A percentile compares a stretch with the other conserved stretches of the same genome.
Evolutionary conservation across 1,140 invertebrate species (phyloP).

Genomic region (Heliconius hermathena): DNA sequence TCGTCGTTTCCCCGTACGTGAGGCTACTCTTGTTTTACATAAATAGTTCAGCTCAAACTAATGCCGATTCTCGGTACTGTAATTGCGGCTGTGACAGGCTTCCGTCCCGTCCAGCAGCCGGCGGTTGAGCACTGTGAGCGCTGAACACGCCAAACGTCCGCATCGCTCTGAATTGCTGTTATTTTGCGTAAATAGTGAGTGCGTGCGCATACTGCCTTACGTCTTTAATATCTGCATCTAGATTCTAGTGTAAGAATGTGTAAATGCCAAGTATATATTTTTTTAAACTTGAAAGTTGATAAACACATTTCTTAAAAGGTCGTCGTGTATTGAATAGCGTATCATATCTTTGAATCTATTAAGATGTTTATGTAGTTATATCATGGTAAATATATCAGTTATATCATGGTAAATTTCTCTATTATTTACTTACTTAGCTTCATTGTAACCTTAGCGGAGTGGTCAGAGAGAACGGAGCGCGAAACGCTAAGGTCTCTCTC

Average conservation of each 20-base stretch:
- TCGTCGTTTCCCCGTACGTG: constrained; percentile 78
- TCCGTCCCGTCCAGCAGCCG: constrained; percentile 71
- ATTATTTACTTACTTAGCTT: no score
- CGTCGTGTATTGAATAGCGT: background rate
- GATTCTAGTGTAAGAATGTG: constrained; percentile 34
- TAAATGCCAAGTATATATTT: background rate
- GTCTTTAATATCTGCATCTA: constrained; percentile 57
- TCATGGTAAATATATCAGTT: no score
- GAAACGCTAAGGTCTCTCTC: no score
- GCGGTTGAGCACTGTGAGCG: constrained; percentile 48
- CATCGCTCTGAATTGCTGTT: constrained; percentile 71
- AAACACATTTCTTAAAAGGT: no score
- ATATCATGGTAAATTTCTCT: no score
- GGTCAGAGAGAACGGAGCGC: no score
- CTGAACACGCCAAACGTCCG: constrained; percentile 60
- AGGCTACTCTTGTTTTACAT: constrained; percentile 78
- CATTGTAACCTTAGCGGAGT: no score
- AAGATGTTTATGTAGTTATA: background rate
- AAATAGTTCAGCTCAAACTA: constrained; percentile 79
- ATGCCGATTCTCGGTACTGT: constrained; percentile 80
- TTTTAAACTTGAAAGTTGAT: no score
- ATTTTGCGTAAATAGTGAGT: constrained; percentile 69
- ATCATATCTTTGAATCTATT: background rate
- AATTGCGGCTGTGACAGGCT: constrained; percentile 80
- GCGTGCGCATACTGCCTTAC: constrained; percentile 60